Evolutionary conservation across 2,797 vertebrate species (phyloP).

Genomic region (Astyanax mexicanus): DNA sequence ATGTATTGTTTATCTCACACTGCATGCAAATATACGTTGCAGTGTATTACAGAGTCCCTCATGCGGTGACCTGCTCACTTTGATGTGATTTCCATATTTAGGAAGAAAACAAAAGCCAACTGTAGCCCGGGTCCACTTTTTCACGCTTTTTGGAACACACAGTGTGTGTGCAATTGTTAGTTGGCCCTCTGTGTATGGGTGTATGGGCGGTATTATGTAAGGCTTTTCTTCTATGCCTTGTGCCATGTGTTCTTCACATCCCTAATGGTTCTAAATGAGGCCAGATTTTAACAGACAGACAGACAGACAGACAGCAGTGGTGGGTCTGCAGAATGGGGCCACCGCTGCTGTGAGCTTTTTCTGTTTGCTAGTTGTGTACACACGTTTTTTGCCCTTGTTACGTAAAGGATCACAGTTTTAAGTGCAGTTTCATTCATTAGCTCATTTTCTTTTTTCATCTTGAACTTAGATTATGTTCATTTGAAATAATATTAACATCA

Average conservation of each 20-base stretch:
- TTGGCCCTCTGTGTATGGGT: slow-evolving; percentile 13
- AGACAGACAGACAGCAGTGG: slow-evolving; percentile 17
- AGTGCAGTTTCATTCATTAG: not conserved
- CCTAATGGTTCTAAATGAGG: slow-evolving; percentile 64
- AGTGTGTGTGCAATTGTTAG: not conserved
- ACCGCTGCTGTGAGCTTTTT: not conserved
- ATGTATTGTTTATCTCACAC: not conserved
- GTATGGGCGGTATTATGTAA: slow-evolving; percentile 51
- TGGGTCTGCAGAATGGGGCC: not conserved
- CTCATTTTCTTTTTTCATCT: not conserved
- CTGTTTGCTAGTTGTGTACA: slow-evolving; percentile 9
- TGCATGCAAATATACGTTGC: not conserved
- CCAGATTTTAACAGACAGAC: slow-evolving; percentile 53
- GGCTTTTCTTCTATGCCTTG: slow-evolving; percentile 42
- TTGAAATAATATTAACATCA: not conserved
- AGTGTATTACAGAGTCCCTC: not conserved
- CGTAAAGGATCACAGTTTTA: slow-evolving; percentile 33
- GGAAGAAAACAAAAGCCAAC: not conserved
- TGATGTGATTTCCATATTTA: not conserved
- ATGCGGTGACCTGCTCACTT: not conserved
- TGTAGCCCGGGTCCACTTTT: not conserved
- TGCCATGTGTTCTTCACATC: slow-evolving; percentile 53
- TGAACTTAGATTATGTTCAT: slow-evolving; percentile 19
- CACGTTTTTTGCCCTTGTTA: slow-evolving; percentile 31
- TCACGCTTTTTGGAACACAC: not conserved